Percentiles rank a stretch among this genome's conserved stretches.
These are phyloP conservation scores for Orthosia gracilis DNA, from an alignment of 2,888 invertebrate genomes.

Conservation along the genomic window DNA sequence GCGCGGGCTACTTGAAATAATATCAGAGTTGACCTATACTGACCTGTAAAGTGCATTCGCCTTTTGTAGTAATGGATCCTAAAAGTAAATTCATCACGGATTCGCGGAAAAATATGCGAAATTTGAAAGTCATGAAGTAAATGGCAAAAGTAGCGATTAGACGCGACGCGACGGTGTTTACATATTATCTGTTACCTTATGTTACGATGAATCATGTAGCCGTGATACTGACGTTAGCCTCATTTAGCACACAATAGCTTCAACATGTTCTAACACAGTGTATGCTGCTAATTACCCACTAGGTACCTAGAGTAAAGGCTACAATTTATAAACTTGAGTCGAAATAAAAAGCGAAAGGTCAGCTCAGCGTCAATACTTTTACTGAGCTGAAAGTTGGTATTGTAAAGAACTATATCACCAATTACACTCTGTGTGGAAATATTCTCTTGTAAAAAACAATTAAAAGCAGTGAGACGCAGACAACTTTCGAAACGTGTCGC, in stretches of 20 bases:
- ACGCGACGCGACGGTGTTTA: constrained; percentile 22
- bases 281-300: constrained; percentile 28
- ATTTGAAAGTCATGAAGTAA: constrained; percentile 17
- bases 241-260: constrained; percentile 42
- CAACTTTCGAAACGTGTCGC: constrained; percentile 54
- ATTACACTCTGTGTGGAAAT: constrained; percentile 5
- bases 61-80: constrained; percentile 11
- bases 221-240: constrained; percentile 52
- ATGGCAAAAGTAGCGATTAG: constrained; percentile 7
- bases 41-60: constrained; percentile 59
- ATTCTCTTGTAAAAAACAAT: constrained; percentile 17
- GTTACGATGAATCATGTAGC: constrained; percentile 50
- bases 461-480: constrained; percentile 33
- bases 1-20: constrained; percentile 49
- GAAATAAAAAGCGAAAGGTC: constrained; percentile 20
- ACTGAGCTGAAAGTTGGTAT: constrained; percentile 12
- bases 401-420: constrained; percentile 14
- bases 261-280: constrained; percentile 20
- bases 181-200: constrained; percentile 43
- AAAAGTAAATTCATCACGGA: not conserved
- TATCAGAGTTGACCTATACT: constrained; percentile 52
- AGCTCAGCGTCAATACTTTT: constrained; percentile 10
- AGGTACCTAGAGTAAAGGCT: constrained; percentile 1
- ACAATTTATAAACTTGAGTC: constrained; percentile 2
- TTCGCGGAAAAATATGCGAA: constrained; percentile 13